Evolutionary conservation across 2,113 vertebrate species (phyloP).

Genomic region (Cheirogaleus medius): DNA sequence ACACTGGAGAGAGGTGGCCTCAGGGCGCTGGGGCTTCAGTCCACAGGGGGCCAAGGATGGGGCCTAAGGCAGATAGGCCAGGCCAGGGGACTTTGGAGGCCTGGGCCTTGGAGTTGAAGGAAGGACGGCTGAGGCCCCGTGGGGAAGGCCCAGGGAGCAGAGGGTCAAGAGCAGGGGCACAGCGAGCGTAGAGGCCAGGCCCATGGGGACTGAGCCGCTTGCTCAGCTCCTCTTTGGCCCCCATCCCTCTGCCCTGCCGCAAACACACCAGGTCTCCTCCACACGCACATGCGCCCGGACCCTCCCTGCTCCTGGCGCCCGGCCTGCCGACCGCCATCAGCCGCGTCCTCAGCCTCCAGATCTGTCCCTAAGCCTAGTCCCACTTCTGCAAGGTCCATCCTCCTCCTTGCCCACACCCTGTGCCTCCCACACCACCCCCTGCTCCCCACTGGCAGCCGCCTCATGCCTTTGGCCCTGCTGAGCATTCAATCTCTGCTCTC

Average conservation of each 20-base stretch:
- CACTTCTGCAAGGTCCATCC: rapidly evolving
- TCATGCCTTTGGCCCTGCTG: neutral
- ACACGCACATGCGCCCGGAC: rapidly evolving
- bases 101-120: neutral
- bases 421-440: rapidly evolving
- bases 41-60: neutral
- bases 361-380: neutral
- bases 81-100: rapidly evolving
- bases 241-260: neutral
- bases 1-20: neutral
- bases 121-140: neutral
- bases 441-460: neutral
- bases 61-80: neutral
- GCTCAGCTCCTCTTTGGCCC: neutral
- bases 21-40: neutral
- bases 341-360: neutral
- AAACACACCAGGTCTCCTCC: too few relatives aligned
- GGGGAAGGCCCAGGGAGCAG: neutral
- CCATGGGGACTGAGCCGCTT: neutral
- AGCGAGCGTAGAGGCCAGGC: neutral
- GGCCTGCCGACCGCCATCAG: neutral
- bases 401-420: too few relatives aligned
- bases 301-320: too few relatives aligned
- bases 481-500: neutral
- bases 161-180: neutral